phyloP scores from a whole-genome alignment of 1,140 invertebrate species.

The Pogonomyrmex californicus region DNA sequence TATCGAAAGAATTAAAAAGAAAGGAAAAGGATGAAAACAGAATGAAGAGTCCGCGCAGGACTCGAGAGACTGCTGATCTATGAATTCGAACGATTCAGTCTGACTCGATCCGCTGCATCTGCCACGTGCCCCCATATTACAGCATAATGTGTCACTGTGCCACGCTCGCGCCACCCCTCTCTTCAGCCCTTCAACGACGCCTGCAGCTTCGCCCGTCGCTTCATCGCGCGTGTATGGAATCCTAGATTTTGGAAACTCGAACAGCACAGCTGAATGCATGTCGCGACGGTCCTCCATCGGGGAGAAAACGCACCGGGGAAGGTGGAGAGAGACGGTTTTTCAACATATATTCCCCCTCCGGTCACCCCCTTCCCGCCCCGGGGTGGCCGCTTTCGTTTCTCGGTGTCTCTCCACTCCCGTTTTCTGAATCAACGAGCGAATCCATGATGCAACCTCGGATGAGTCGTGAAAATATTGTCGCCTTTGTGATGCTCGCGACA shows the following conservation, averaged over 20 bases:
- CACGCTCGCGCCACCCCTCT: constrained; percentile 73
- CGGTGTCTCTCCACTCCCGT: constrained; percentile 45
- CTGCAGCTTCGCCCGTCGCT: constrained; percentile 67
- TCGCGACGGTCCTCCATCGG: constrained; percentile 68
- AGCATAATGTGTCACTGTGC: constrained; percentile 86
- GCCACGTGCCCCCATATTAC: constrained; percentile 85
- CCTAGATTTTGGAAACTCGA: constrained; percentile 84
- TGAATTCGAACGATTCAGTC: constrained; percentile 66
- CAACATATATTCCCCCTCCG: constrained; percentile 47
- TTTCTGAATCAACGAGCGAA: constrained; percentile 65
- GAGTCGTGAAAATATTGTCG: constrained; percentile 79
- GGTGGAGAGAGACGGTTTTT: constrained; percentile 72
- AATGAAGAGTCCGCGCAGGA: constrained; percentile 15
- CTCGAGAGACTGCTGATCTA: constrained; percentile 50
- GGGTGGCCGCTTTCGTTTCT: constrained; percentile 5
- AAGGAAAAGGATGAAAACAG: constrained; percentile 3
- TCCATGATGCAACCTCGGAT: constrained; percentile 81
- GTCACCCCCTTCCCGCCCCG: constrained; percentile 21
- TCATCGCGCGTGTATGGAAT: constrained; percentile 77
- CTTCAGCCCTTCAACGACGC: constrained; percentile 71
- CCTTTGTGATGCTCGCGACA: constrained; percentile 63
- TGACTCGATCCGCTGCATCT: constrained; percentile 82
- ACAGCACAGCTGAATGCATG: constrained; percentile 83
- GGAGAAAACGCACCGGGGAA: constrained; percentile 24
- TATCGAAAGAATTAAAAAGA: constrained; percentile 17